A percentile compares a stretch with the other conserved stretches of the same genome.
phyloP scores from a whole-genome alignment of 2,797 vertebrate species.

The Ciconia nigra region DNA sequence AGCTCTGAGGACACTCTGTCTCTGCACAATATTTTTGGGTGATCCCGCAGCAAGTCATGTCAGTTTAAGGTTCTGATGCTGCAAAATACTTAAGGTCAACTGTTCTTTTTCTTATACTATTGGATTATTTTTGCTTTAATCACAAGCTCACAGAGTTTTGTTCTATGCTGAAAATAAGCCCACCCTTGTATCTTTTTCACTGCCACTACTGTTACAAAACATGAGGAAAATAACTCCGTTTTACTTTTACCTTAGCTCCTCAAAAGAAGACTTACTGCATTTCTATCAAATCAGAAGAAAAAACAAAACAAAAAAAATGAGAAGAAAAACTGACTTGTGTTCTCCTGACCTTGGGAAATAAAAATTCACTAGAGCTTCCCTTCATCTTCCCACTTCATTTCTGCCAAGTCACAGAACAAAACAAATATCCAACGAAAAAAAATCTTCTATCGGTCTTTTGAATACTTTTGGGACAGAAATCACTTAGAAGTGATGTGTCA shows the following conservation, averaged over 20 bases:
- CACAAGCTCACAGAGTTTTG: not conserved
- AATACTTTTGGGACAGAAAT: slow-evolving; percentile 17
- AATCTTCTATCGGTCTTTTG: not conserved
- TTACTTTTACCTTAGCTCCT: not conserved
- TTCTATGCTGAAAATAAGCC: not conserved
- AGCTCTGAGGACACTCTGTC: not conserved
- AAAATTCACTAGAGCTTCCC: not conserved
- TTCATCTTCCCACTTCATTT: slow-evolving; percentile 2
- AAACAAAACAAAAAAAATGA: not conserved
- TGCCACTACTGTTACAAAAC: not conserved
- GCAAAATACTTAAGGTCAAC: not conserved
- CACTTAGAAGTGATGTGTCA: slow-evolving; percentile 26
- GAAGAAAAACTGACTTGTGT: not conserved
- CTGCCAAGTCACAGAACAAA: slow-evolving; percentile 34
- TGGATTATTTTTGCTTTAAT: not conserved
- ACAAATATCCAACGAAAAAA: not conserved
- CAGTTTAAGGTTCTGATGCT: not conserved
- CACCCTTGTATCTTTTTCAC: not conserved
- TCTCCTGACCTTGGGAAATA: slow-evolving; percentile 16
- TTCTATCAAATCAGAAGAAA: not conserved
- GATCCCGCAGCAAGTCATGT: not conserved
- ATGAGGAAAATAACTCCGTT: not conserved
- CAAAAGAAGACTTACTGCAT: not conserved
- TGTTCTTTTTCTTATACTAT: not conserved
- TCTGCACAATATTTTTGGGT: not conserved